Conservation (phyloP, 2,113 vertebrate genomes). For the Mola mola region DNA sequence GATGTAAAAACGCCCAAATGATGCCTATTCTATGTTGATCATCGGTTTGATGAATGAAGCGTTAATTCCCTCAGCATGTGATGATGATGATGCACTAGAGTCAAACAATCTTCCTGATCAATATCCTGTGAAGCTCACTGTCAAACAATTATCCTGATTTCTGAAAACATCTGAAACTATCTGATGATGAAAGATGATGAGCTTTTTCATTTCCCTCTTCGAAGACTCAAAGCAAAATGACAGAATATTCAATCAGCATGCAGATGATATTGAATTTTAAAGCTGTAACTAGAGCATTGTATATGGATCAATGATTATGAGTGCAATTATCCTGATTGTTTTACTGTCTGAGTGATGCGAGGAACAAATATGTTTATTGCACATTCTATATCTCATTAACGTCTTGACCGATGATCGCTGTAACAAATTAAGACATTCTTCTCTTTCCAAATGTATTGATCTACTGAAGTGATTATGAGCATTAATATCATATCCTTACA, state of each 20-base stretch:
- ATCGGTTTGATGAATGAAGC: conserved; percentile 1
- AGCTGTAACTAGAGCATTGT: conserved; percentile 30
- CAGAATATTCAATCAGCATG: conserved; percentile 37
- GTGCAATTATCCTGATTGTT: conserved; percentile 56
- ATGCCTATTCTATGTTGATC: background rate
- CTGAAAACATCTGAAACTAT: conserved; percentile 4
- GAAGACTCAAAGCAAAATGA: background rate
- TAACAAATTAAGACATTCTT: background rate
- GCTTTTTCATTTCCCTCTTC: background rate
- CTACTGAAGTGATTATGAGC: background rate
- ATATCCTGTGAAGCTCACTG: background rate
- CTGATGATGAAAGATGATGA: background rate
- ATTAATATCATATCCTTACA: background rate
- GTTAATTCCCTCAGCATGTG: background rate
- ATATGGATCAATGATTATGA: conserved; percentile 33
- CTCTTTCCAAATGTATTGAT: conserved; percentile 1
- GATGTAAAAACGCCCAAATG: background rate
- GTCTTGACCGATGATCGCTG: conserved; percentile 9
- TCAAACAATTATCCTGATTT: conserved; percentile 17
- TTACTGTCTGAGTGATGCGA: conserved; percentile 39
- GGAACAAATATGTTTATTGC: conserved; percentile 51
- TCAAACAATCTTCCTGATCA: conserved; percentile 26
- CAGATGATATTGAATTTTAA: background rate
- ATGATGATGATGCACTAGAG: background rate
- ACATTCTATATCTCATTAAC: conserved; percentile 31